Conservation (phyloP, 2,113 vertebrate species). For the Datnioides undecimradiatus region DNA sequence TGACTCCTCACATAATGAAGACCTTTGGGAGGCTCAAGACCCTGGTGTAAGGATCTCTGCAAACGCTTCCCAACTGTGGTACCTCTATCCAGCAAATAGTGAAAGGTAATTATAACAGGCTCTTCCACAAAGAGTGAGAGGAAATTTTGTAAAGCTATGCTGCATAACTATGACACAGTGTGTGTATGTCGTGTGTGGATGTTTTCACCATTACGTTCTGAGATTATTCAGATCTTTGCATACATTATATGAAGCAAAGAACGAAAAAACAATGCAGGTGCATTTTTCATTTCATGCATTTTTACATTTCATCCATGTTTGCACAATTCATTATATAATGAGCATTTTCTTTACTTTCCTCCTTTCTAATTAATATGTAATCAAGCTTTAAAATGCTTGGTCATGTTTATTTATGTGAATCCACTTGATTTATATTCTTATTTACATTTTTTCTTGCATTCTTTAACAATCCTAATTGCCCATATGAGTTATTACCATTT, state of each 20-base stretch:
- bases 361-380: constrained; percentile 7
- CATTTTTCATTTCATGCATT: neutral
- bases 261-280: neutral
- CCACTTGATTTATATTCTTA: neutral
- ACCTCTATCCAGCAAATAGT: constrained; percentile 10
- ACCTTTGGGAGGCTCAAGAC: constrained; percentile 54
- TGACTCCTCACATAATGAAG: constrained; percentile 62
- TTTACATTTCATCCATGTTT: neutral
- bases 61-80: constrained; percentile 8
- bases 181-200: no score
- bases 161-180: neutral
- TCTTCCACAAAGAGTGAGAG: neutral
- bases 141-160: neutral
- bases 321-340: neutral
- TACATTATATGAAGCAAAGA: neutral
- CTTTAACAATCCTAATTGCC: neutral
- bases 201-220: neutral
- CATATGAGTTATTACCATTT: constrained; percentile 13
- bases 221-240: neutral
- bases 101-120: neutral
- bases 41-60: constrained; percentile 8
- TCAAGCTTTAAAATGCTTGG: neutral
- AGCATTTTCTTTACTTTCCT: neutral
- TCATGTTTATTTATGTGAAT: constrained; percentile 6
- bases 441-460: neutral